Evolutionary conservation across 1,140 invertebrate genomes (phyloP), one percentile per base, ranked within the genome.

Genomic region (Potamilus streckersoni): DNA sequence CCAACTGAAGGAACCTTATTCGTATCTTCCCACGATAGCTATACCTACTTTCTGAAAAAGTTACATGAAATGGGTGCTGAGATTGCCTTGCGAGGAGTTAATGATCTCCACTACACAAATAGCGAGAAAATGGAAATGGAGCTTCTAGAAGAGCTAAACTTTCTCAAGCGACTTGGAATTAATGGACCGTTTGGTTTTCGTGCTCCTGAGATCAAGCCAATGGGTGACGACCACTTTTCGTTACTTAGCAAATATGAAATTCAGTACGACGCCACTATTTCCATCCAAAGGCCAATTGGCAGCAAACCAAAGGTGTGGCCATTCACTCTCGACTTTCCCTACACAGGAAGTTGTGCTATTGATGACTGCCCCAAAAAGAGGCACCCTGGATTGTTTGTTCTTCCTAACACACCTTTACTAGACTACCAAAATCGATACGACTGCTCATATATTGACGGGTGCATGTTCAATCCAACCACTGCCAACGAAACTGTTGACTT

Each of bases 321-420:
- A 13, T 79, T 63, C 64, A 79, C 78, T 6, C 66, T 79, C 31
- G 78, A 79, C 49, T 79, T 62, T 68, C 69, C 73, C 15, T 79
- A 71, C 63, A 67, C 67, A 1, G 69, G 65, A n/a, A 62, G 75
- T 16, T 79, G 78, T 69, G 31, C 69, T 19, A 65, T 79, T 20
- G 73, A 71, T 14, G n/a, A 58, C 27, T 79, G 78, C 69, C 78
- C 78, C 14, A 79, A 62, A 8, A 60, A 64, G 49, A 68, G 31
- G 16, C 75, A 68, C 23, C 68, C 72, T 13, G 78, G 78, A 15
- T 20, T 79, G 1, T 79, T 73, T 69, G 78, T 75, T 69, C 60
- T 79, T 2, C 78, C 78, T 13, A 61, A 73, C 16, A 65, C 69
- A 12, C 58, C 78, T 23, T 31, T 74, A 19, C 27, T 63, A 15